These are phyloP conservation scores for Enteromius trimaculatus DNA, from an alignment of 2,797 vertebrate species.

Conservation along the genomic window DNA sequence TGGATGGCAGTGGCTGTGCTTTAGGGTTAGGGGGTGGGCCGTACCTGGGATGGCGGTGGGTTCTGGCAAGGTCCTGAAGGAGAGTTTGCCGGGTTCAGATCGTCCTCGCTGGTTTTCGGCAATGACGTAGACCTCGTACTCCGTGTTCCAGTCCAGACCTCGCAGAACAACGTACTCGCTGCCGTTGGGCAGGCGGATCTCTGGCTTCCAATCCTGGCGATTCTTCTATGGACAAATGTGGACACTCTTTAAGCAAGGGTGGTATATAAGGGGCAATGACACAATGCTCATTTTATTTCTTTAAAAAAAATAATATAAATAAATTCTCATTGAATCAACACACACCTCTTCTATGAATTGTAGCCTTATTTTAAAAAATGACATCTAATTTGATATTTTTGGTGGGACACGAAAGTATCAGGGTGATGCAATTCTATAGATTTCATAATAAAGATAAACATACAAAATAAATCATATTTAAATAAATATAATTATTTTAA, in stretches of 20 bases:
- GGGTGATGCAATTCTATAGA: background rate
- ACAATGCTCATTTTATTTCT: background rate
- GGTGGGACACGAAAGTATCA: background rate
- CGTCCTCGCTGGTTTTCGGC: conserved; percentile 94
- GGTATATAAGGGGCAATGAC: background rate
- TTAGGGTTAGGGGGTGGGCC: conserved; percentile 37
- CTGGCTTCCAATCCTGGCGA: conserved; percentile 89
- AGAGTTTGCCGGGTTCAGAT: conserved; percentile 82
- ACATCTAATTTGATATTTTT: background rate
- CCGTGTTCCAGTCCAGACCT: conserved; percentile 92
- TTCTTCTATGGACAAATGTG: conserved; percentile 78
- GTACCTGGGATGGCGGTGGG: conserved; percentile 95
- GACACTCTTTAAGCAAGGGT: background rate
- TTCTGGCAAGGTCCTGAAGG: conserved; percentile 86
- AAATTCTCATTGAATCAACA: background rate
- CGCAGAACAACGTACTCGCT: conserved; percentile 87
- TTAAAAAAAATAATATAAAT: background rate
- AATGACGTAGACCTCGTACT: conserved; percentile 91
- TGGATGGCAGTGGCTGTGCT: conserved; percentile 63
- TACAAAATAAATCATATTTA: background rate
- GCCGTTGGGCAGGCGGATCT: conserved; percentile 83
- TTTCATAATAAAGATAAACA: background rate
- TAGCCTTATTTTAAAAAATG: background rate
- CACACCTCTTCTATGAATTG: background rate
- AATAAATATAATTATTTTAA: background rate